These are phyloP conservation scores for Pteropus alecto DNA, from an alignment of 2,113 vertebrate genomes.

Conservation along the genomic window DNA sequence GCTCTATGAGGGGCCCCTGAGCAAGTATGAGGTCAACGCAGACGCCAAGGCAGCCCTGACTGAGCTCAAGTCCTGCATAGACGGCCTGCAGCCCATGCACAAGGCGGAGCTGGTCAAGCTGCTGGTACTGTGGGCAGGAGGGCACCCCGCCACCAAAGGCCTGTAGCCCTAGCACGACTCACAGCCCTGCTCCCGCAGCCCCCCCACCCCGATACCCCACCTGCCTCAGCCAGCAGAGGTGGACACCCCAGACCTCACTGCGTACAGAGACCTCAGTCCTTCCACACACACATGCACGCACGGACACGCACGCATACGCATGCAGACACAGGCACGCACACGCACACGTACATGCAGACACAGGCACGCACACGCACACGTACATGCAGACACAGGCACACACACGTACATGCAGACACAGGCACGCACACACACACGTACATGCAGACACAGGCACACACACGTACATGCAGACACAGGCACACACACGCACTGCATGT, in stretches of 20 bases:
- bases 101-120: slow-evolving; percentile 62
- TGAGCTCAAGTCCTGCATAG: slow-evolving; percentile 63
- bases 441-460: too few species aligned
- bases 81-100: slow-evolving; percentile 51
- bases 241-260: neutral
- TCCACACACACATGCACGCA: rapidly evolving
- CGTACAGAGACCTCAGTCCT: neutral
- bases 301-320: too few species aligned
- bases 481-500: neutral
- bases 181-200: neutral
- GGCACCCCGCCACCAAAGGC: neutral
- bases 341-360: too few species aligned
- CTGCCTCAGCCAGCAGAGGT: neutral
- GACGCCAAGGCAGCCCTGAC: slow-evolving; percentile 14
- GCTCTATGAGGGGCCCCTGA: slow-evolving; percentile 61
- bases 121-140: slow-evolving; percentile 29
- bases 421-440: too few species aligned
- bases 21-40: slow-evolving; percentile 4
- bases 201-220: too few species aligned
- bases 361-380: too few species aligned
- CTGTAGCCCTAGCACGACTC: neutral
- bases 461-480: neutral
- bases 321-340: too few species aligned
- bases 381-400: rapidly evolving
- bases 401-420: too few species aligned